These are phyloP conservation scores for Xenops minutus DNA, from an alignment of 2,797 vertebrate genomes.

Conservation along the genomic window DNA sequence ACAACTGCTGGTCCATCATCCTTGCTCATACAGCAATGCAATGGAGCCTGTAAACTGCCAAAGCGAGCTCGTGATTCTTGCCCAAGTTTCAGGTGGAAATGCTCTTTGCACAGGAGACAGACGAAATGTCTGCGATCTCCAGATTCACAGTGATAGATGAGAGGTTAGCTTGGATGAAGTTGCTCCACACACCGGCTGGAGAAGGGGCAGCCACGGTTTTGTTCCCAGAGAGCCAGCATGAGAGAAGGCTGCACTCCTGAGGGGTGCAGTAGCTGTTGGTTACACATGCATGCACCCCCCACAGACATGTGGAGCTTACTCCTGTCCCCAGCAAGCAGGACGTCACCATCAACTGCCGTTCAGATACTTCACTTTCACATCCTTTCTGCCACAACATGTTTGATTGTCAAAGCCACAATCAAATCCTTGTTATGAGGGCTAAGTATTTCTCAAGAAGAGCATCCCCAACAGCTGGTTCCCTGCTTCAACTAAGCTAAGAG, in stretches of 20 bases:
- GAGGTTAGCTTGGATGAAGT: neutral
- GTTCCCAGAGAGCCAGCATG: neutral
- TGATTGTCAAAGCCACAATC: conserved; percentile 8
- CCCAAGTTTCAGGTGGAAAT: neutral
- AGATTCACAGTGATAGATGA: neutral
- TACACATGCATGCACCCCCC: rapidly evolving
- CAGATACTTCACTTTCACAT: conserved; percentile 46
- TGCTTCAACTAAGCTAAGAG: neutral
- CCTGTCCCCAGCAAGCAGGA: conserved; percentile 33
- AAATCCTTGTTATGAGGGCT: neutral
- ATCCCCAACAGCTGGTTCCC: neutral
- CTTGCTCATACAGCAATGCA: neutral
- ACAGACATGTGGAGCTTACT: neutral
- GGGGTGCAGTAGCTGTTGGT: neutral
- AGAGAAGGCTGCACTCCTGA: neutral
- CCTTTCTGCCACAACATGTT: neutral
- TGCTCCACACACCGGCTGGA: neutral
- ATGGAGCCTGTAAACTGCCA: neutral
- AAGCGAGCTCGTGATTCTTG: neutral
- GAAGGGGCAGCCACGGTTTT: neutral
- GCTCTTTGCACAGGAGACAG: neutral
- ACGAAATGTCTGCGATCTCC: neutral
- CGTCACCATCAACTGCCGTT: neutral
- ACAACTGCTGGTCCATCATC: neutral
- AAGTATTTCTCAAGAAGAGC: conserved; percentile 5